phyloP scores from a whole-genome alignment of 1,140 invertebrate species.

The Pseudachorutes palmiensis region DNA sequence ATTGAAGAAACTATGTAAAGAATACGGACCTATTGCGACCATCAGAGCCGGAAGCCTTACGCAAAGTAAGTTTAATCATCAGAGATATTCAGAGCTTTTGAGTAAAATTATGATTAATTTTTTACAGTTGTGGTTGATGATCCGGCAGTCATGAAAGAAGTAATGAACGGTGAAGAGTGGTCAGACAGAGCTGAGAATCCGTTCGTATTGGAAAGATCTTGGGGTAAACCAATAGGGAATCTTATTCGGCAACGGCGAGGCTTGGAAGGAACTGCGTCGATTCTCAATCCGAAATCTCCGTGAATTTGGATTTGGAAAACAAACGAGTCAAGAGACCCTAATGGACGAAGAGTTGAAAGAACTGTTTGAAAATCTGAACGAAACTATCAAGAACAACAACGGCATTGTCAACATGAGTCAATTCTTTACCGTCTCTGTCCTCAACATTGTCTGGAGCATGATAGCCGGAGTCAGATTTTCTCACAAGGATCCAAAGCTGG shows the following conservation, averaged over 20 bases:
- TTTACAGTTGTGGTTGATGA: slow-evolving; percentile 17
- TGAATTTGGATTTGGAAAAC: slow-evolving; percentile 55
- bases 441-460: slow-evolving; percentile 81
- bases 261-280: slow-evolving; percentile 73
- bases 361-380: slow-evolving; percentile 51
- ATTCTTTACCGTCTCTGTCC: slow-evolving; percentile 45
- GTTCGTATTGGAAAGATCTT: background rate
- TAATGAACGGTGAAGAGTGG: slow-evolving; percentile 11
- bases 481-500: slow-evolving; percentile 40
- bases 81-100: background rate
- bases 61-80: slow-evolving; percentile 15
- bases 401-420: slow-evolving; percentile 22
- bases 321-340: slow-evolving; percentile 26
- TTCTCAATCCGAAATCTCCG: slow-evolving; percentile 68
- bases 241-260: slow-evolving; percentile 59
- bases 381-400: slow-evolving; percentile 1
- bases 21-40: slow-evolving; percentile 21
- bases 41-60: slow-evolving; percentile 13
- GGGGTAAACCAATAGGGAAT: slow-evolving; percentile 42
- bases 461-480: slow-evolving; percentile 62
- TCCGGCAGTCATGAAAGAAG: slow-evolving; percentile 22
- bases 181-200: background rate
- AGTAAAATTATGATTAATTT: background rate
- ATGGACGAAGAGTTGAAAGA: slow-evolving; percentile 48
- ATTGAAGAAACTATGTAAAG: slow-evolving; percentile 15